phyloP scores from a whole-genome alignment of 2,888 invertebrate species.

The Ischnus inquisitorius region DNA sequence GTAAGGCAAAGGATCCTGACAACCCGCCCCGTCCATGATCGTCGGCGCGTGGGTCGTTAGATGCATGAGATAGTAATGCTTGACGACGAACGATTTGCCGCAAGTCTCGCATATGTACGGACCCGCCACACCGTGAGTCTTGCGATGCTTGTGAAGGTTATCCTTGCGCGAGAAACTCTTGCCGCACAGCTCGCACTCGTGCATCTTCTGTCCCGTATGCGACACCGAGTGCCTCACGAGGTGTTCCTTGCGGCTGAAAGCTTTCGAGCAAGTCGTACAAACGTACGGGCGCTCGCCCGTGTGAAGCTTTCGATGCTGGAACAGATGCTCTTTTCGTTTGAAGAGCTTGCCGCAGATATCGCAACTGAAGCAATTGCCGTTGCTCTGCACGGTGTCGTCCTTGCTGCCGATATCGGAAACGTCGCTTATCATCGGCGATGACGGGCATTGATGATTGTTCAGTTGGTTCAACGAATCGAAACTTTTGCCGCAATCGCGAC shows the following conservation, averaged over 20 bases:
- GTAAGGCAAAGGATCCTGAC: conserved; percentile 85
- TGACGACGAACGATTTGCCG: conserved; percentile 89
- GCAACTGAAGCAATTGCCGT: conserved; percentile 85
- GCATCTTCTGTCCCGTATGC: conserved; percentile 90
- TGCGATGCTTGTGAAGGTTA: conserved; percentile 88
- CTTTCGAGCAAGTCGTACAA: conserved; percentile 89
- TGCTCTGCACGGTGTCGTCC: conserved; percentile 70
- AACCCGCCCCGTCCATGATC: conserved; percentile 75
- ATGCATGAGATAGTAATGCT: conserved; percentile 89
- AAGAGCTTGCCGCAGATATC: conserved; percentile 89
- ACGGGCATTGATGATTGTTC: conserved; percentile 77
- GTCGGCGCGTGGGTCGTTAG: conserved; percentile 86
- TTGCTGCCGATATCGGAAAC: conserved; percentile 74
- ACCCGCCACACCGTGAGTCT: conserved; percentile 87
- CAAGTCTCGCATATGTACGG: conserved; percentile 89
- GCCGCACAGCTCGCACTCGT: conserved; percentile 88
- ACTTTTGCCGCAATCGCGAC: conserved; percentile 84
- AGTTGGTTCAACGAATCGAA: conserved; percentile 80
- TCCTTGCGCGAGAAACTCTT: conserved; percentile 87
- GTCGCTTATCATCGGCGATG: conserved; percentile 76
- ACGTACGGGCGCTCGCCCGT: conserved; percentile 90
- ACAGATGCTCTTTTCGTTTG: conserved; percentile 90
- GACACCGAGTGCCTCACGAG: conserved; percentile 89
- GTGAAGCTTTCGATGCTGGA: conserved; percentile 90
- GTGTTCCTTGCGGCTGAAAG: conserved; percentile 90